Evolutionary conservation across 2,888 invertebrate species (phyloP).

Genomic region (Cerceris rybyensis): DNA sequence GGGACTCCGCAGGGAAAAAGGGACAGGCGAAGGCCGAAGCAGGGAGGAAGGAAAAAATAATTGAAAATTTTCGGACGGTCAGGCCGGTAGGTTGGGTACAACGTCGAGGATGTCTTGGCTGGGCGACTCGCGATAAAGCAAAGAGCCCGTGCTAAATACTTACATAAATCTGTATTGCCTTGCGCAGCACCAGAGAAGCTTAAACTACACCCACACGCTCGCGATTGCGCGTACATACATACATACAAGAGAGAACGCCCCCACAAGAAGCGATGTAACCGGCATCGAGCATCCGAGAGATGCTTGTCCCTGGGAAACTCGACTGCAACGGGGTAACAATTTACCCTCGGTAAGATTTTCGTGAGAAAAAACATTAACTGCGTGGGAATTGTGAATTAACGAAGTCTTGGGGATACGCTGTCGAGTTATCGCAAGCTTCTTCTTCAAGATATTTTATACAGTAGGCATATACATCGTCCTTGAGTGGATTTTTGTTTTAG

Average conservation of each 20-base stretch:
- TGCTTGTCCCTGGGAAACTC: conserved; percentile 28
- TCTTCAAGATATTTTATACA: no score
- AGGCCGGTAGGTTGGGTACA: conserved; percentile 29
- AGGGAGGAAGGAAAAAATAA: conserved; percentile 61
- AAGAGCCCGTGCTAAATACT: conserved; percentile 81
- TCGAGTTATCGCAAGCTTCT: no score
- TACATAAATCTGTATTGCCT: conserved; percentile 82
- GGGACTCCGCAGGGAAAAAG: conserved; percentile 22
- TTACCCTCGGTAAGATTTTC: neutral
- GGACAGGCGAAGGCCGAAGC: conserved; percentile 9
- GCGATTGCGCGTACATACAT: conserved; percentile 45
- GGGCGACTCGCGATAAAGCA: conserved; percentile 81
- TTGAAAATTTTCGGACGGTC: conserved; percentile 72
- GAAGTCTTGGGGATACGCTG: no score
- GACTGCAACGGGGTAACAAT: conserved; percentile 8
- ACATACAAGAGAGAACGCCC: conserved; percentile 28
- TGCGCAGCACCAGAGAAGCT: conserved; percentile 77
- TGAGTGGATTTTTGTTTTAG: no score
- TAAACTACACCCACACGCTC: conserved; percentile 69
- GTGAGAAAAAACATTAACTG: neutral
- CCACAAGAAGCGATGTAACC: conserved; percentile 48
- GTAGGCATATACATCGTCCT: no score
- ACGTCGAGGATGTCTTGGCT: conserved; percentile 75
- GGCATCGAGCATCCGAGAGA: conserved; percentile 17
- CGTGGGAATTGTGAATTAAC: no score